Evolutionary conservation across 2,888 invertebrate genomes (phyloP), one percentile per base, ranked within the genome.

Genomic region (Caenorhabditis imperialis): DNA sequence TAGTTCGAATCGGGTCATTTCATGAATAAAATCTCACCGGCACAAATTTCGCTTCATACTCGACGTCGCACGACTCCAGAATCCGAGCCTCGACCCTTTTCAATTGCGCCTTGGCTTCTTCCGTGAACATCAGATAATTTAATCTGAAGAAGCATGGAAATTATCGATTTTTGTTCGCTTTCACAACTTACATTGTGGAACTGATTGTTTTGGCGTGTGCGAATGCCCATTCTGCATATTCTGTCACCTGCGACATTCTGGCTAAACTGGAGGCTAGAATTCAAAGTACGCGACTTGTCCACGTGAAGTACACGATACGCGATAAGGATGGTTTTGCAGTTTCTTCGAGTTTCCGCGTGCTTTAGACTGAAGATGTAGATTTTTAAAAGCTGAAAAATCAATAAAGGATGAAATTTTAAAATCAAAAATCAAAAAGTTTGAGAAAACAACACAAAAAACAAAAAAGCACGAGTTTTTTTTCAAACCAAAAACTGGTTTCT

Each of bases 21-120:
- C n/a, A 50, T 10, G 10, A 30, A 30, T 30, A 30, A 30, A 30
- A 30, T 10, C 40, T 38, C 22, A 76, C 78, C 50, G 67, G 75
- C 3, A 80, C 72, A 30, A 55, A 72, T 60, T 74, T 60, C 10
- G 77, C 50, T 18, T 57, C 44, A 51, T 61, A 72, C 1, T 48
- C 8, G 1, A 67, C 65, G 5, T 60, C 55, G 23, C 50, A 62
- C 25, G 57, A 63, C 14, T 70, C 54, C 18, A 78, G 58, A 16
- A 78, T 58, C 6, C 77, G 51, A 3, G 62, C 48, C 47, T 80
- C 80, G 3, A 70, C 79, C 8, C 51, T n/a, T 14, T 47, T 35
- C 10, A 72, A 18, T 35, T 47, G 37, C 23, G 51, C 53, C 10
- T 30, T 4, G 8, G 42, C 8, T 7, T 72, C 58, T 2, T 63